A percentile compares a stretch with the other conserved stretches of the same genome.
These are phyloP conservation scores for Prionace glauca DNA, from an alignment of 2,797 vertebrate genomes.

Conservation along the genomic window DNA sequence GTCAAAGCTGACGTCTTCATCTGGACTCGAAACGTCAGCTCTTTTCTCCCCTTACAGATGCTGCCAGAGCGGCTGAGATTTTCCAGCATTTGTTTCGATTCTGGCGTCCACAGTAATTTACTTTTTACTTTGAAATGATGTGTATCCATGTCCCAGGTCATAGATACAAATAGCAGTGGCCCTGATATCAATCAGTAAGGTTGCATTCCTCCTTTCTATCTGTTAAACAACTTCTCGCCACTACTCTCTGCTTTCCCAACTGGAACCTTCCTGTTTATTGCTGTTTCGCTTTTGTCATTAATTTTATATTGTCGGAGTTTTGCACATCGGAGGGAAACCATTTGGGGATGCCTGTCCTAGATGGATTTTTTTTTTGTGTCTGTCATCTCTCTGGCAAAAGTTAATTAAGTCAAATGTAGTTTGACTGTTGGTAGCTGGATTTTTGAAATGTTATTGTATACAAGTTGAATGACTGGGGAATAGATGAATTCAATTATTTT, in stretches of 20 bases:
- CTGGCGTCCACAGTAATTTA: no score
- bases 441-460: background rate
- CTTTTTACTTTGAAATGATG: no score
- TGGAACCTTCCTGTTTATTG: background rate
- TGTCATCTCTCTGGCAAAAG: background rate
- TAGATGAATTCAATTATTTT: slow-evolving; percentile 15
- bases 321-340: background rate
- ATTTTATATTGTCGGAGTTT: background rate
- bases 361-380: background rate
- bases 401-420: background rate
- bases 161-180: background rate
- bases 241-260: background rate
- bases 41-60: no score
- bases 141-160: background rate
- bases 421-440: background rate
- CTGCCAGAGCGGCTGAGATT: no score
- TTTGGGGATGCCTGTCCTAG: background rate
- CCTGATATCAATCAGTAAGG: background rate
- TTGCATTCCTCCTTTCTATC: background rate
- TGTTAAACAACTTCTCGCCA: background rate
- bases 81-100: no score
- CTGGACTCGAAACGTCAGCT: no score
- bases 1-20: no score
- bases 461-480: background rate
- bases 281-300: background rate